Percentiles rank a stretch among this genome's conserved stretches.
Conservation (phyloP, 2,797 vertebrate species). For the Cossypha caffra region DNA sequence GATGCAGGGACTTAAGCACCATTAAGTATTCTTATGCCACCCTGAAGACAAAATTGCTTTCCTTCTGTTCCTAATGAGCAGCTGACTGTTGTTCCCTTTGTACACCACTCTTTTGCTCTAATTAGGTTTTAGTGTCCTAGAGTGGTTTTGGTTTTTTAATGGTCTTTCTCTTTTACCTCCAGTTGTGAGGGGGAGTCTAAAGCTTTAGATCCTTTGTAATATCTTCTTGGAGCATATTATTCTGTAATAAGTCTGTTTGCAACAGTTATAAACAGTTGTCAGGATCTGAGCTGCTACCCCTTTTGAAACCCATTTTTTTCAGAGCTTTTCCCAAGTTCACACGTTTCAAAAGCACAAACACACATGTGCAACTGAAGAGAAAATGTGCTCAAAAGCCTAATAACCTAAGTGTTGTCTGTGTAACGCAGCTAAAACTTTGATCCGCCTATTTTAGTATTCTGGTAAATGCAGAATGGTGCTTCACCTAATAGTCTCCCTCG, state of each 20-base stretch:
- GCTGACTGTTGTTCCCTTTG: background rate
- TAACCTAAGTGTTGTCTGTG: background rate
- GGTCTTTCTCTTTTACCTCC: background rate
- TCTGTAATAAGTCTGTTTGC: background rate
- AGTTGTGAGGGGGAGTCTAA: background rate
- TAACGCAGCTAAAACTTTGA: background rate
- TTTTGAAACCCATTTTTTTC: background rate
- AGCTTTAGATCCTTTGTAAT: background rate
- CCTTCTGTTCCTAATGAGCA: background rate
- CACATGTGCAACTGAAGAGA: accelerated
- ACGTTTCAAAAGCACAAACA: background rate
- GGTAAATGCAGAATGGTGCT: background rate
- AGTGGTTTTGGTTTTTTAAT: background rate
- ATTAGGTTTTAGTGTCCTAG: background rate
- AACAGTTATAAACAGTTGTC: background rate
- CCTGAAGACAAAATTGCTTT: background rate
- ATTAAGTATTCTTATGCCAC: background rate
- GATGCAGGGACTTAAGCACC: background rate
- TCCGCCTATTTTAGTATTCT: background rate
- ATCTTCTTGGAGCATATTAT: background rate
- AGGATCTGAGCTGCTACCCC: background rate
- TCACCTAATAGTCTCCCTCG: background rate
- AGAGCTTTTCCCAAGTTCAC: background rate
- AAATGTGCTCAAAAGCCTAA: background rate
- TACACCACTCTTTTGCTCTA: background rate